Conservation (phyloP, 2,888 invertebrate genomes). For the Rugalucina vietnamica region DNA sequence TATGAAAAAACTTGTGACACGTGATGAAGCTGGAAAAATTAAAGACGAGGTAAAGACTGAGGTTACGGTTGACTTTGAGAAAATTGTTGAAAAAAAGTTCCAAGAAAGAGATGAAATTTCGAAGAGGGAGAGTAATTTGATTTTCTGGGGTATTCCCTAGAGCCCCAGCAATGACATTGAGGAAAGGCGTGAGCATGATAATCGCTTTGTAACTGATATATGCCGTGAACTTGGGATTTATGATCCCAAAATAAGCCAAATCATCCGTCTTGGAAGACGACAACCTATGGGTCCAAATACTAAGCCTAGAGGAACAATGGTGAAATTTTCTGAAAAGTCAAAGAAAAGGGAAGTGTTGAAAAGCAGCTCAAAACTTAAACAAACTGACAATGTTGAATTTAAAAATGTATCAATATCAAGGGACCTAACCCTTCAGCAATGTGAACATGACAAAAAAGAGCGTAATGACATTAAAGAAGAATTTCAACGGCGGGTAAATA, state of each 20-base stretch:
- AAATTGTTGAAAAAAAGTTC: background rate
- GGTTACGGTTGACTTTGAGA: background rate
- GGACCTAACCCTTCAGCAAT: background rate
- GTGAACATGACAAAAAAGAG: background rate
- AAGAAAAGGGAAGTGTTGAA: background rate
- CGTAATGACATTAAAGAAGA: background rate
- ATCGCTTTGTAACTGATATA: background rate
- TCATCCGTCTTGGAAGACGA: background rate
- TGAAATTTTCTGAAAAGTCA: background rate
- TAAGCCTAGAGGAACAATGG: background rate
- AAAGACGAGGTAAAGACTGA: background rate
- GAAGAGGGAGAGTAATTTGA: background rate
- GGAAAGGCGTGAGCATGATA: background rate
- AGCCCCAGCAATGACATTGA: background rate
- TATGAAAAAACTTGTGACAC: background rate
- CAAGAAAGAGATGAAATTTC: background rate
- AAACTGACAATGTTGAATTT: background rate
- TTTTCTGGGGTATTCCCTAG: background rate
- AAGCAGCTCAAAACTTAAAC: background rate
- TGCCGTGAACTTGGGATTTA: background rate
- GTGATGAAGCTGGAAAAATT: background rate
- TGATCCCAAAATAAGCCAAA: background rate
- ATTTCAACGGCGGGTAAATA: background rate
- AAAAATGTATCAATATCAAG: background rate
- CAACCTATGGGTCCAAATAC: background rate